Percentiles rank a stretch among this genome's conserved stretches.
Evolutionary conservation across 2,113 vertebrate species (phyloP).

Genomic region (Mungos mungo): DNA sequence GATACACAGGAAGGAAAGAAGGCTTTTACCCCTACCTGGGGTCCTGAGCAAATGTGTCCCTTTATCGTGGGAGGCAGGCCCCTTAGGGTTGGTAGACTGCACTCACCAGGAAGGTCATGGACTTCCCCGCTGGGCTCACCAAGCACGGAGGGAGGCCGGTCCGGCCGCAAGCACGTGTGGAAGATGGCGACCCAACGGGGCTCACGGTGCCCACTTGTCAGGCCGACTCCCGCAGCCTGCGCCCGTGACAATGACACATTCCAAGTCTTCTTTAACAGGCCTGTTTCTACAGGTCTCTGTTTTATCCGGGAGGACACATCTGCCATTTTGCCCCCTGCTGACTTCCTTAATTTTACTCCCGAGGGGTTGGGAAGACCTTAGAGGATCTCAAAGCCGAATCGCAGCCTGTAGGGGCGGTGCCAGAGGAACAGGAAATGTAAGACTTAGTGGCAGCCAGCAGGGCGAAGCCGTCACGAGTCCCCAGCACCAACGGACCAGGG

Average conservation of each 20-base stretch:
- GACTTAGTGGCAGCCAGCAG: neutral
- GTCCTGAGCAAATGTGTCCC: neutral
- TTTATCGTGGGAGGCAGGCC: neutral
- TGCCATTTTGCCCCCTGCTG: fast-evolving
- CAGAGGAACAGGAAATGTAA: neutral
- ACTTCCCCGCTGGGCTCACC: neutral
- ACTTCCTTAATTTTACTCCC: neutral
- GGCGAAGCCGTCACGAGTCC: neutral
- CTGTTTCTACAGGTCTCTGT: neutral
- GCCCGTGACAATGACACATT: fast-evolving
- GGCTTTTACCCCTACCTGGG: neutral
- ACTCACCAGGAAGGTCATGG: neutral
- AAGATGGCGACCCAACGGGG: neutral
- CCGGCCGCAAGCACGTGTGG: neutral
- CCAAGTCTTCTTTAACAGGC: neutral
- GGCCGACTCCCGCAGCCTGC: neutral
- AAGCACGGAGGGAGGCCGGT: neutral
- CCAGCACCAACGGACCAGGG: neutral
- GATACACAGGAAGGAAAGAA: neutral
- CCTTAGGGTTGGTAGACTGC: neutral
- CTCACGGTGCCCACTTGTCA: neutral
- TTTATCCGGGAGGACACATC: neutral
- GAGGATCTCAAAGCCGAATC: neutral
- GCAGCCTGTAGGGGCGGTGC: neutral
- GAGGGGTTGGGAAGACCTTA: neutral